These are phyloP conservation scores for Euleptes europaea DNA, from an alignment of 2,113 vertebrate genomes.

Conservation along the genomic window DNA sequence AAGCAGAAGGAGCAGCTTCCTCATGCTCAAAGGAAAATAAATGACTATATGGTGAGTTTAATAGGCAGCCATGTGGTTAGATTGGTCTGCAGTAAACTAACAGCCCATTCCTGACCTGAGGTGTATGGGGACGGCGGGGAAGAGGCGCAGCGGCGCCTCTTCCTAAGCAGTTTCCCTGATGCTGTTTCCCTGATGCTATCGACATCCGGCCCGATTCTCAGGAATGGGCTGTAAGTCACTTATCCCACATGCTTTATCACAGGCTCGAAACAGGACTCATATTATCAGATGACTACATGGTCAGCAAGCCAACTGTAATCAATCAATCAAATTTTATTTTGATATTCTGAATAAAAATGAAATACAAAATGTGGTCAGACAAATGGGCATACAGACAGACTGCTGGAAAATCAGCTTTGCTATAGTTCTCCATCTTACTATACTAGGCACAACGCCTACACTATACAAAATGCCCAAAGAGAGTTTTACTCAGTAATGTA, in stretches of 20 bases:
- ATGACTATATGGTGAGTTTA: background rate
- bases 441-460: background rate
- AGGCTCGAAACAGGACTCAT: background rate
- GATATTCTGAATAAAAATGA: too few relatives aligned
- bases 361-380: background rate
- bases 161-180: too few relatives aligned
- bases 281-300: background rate
- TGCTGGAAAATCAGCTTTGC: background rate
- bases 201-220: too few relatives aligned
- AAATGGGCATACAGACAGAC: background rate
- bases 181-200: too few relatives aligned
- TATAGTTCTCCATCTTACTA: background rate
- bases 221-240: too few relatives aligned
- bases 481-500: background rate
- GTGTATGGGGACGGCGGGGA: too few relatives aligned
- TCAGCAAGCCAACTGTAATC: background rate
- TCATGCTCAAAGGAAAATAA: background rate
- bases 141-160: too few relatives aligned
- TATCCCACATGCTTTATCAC: background rate
- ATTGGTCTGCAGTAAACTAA: background rate
- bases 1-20: background rate
- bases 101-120: too few relatives aligned
- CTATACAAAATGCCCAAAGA: background rate
- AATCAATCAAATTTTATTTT: too few relatives aligned
- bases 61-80: background rate